Conservation (phyloP, 2,113 vertebrate species). For the Lophotis ruficrista region DNA sequence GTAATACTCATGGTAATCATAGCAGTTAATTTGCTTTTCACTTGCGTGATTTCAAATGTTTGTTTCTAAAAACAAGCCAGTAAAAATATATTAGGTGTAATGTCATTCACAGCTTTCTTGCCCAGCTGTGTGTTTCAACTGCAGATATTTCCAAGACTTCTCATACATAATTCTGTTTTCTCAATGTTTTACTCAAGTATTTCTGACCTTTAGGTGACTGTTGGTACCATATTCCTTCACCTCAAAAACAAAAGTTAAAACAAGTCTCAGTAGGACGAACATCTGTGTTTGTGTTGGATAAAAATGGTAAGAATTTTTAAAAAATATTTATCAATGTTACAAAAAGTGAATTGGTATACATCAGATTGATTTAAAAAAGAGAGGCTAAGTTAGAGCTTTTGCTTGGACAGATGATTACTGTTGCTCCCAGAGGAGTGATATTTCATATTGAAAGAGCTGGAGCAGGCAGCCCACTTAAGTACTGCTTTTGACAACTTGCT, state of each 20-base stretch:
- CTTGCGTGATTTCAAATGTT: background rate
- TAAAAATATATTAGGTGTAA: background rate
- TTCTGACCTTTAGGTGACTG: constrained; percentile 82
- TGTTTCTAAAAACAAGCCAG: background rate
- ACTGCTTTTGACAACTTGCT: background rate
- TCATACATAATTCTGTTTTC: background rate
- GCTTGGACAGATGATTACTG: background rate
- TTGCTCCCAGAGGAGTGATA: background rate
- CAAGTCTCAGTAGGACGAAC: constrained; percentile 94
- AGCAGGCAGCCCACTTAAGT: background rate
- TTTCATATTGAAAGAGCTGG: background rate
- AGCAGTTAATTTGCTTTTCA: background rate
- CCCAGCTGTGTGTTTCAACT: background rate
- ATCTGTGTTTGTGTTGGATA: constrained; percentile 87
- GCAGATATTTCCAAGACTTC: background rate
- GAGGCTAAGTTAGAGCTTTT: background rate
- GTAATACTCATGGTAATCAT: background rate
- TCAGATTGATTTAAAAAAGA: background rate
- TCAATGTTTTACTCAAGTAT: background rate
- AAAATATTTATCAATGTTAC: background rate
- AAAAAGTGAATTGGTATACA: background rate
- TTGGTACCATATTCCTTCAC: constrained; percentile 96
- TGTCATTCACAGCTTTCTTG: background rate
- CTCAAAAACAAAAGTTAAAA: constrained; percentile 88
- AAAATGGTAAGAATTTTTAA: constrained; percentile 81